Base-by-base conservation (phyloP, 2,888 invertebrate species). In the Drosophila testacea region DNA sequence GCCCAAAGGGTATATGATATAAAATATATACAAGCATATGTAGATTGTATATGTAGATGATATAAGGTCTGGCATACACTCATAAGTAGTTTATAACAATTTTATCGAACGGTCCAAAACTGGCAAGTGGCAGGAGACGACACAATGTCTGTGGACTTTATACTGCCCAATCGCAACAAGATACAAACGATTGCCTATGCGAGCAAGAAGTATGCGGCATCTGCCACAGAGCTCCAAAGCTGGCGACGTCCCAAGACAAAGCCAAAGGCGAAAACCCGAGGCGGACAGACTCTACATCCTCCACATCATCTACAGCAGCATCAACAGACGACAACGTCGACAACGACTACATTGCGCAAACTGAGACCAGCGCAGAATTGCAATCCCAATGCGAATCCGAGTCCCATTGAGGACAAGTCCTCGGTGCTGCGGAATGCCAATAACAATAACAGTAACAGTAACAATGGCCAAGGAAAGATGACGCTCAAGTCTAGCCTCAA, bases 71-170 rank as follows among this genome's bases (percentile, higher is more conserved):
- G 55, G 10, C 44, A 64, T 32, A 42, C 39, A 63, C 30, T 62
- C 54, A 65, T 75, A 75, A 71, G 70, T 74, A 70, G 74, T 67
- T 69, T 74, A 77, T 70, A 70, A 65, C 50, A 62, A 74, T 63
- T 77, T 71, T 67, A 64, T 64, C 63, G 63, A 64, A 68, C 73
- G 69, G 63, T 75, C 62, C 72, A 73, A 73, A 86, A 57, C 84
- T 81, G 83, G 87, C 80, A 72, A 81, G 73, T 65, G 81, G 77
- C 69, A 64, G 63, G 57, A 55, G 63, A 62, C 72, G 88, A 77
- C 79, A 90, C 78, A 83, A 91, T 91, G 91, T 91, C 90, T 68
- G 84, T 91, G 83, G 90, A 90, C 66, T 91, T 88, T 67, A 86
- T 90, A 64, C 78, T 87, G 78, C 83, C 84, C 76, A 83, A 80